A percentile compares a stretch with the other conserved stretches of the same genome.
Conservation (phyloP, 1,140 invertebrate genomes). For the Nasonia giraulti region DNA sequence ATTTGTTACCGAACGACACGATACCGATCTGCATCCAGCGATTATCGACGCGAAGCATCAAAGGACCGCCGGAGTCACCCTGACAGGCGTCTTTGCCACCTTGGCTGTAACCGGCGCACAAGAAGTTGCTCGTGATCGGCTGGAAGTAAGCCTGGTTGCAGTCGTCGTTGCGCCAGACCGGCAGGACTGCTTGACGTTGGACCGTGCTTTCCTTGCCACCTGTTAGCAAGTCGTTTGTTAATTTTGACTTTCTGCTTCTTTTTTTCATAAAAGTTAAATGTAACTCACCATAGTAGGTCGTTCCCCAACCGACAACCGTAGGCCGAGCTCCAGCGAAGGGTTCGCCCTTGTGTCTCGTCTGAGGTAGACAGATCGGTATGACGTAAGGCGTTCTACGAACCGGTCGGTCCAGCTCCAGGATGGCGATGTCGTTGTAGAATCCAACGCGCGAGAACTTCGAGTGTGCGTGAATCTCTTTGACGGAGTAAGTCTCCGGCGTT, state of each 20-base stretch:
- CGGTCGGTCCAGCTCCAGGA: slow-evolving; percentile 83
- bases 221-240: slow-evolving; percentile 49
- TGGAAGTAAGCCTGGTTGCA: slow-evolving; percentile 94
- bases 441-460: slow-evolving; percentile 87
- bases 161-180: slow-evolving; percentile 93
- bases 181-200: slow-evolving; percentile 87
- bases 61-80: slow-evolving; percentile 84
- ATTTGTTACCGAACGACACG: slow-evolving; percentile 94
- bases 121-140: slow-evolving; percentile 91
- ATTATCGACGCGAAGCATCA: slow-evolving; percentile 85
- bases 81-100: slow-evolving; percentile 95
- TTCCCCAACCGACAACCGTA: slow-evolving; percentile 95
- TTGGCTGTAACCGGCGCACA: slow-evolving; percentile 92
- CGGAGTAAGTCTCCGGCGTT: slow-evolving; percentile 84
- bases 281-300: slow-evolving; percentile 83
- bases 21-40: slow-evolving; percentile 91
- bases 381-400: slow-evolving; percentile 88
- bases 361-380: slow-evolving; percentile 90
- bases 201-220: slow-evolving; percentile 88
- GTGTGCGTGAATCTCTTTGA: slow-evolving; percentile 86
- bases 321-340: slow-evolving; percentile 83
- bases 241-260: background rate
- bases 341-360: slow-evolving; percentile 74
- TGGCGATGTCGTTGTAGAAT: slow-evolving; percentile 94
- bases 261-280: slow-evolving; percentile 9